Percentiles rank a stretch among this genome's conserved stretches.
Evolutionary conservation across 2,113 vertebrate genomes (phyloP).

Genomic region (Perognathus longimembris): DNA sequence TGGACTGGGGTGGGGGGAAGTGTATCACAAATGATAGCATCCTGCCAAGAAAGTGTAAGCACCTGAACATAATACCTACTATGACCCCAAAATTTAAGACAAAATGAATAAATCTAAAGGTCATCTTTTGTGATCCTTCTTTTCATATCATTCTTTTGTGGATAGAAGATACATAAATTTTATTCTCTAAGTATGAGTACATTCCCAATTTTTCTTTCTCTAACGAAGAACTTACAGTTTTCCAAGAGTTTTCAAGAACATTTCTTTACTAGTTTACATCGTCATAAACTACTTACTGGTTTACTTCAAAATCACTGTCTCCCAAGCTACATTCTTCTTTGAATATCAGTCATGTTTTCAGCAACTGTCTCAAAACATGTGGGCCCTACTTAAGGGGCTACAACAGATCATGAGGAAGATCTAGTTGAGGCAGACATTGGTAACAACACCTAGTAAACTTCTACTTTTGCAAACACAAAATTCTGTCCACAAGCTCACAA

Average conservation of each 20-base stretch:
- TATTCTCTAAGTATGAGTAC: not conserved
- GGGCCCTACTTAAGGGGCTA: not conserved
- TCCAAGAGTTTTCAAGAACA: conserved; percentile 47
- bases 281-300: not conserved
- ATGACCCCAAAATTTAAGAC: no score
- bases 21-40: no score
- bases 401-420: not conserved
- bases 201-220: not conserved
- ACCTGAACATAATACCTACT: no score
- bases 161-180: not conserved
- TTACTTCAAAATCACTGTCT: conserved; percentile 16
- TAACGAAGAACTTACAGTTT: conserved; percentile 28
- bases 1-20: no score
- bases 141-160: conserved; percentile 32
- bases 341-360: not conserved
- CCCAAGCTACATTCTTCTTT: not conserved
- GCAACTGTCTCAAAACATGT: conserved; percentile 26
- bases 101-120: not conserved
- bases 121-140: not conserved
- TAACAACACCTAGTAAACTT: not conserved
- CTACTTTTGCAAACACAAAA: not conserved
- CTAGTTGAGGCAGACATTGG: not conserved
- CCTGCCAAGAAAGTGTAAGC: no score
- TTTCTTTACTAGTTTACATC: not conserved
- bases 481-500: not conserved